Evolutionary conservation across 2,113 vertebrate genomes (phyloP).

Genomic region (Alexandromys fortis): DNA sequence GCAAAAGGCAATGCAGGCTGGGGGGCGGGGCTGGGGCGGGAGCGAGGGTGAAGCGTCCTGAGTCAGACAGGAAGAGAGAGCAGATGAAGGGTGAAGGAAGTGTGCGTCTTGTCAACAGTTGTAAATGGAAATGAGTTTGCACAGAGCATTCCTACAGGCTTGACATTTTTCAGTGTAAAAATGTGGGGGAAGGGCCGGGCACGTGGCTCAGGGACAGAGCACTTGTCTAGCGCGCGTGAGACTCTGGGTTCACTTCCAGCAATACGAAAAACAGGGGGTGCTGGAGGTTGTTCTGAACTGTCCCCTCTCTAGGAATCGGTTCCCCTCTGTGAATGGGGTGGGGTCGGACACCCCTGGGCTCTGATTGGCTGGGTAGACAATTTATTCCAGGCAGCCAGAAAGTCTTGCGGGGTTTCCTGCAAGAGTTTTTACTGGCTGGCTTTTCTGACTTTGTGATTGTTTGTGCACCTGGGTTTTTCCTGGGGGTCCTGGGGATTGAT

Average conservation of each 20-base stretch:
- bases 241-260: background rate
- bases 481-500: no score
- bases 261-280: background rate
- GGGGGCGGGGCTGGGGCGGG: no score
- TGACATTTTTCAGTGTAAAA: background rate
- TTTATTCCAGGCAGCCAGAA: background rate
- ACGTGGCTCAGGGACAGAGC: background rate
- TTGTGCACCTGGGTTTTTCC: background rate
- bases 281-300: background rate
- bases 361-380: accelerated
- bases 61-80: background rate
- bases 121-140: no score
- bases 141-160: background rate
- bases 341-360: background rate
- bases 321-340: background rate
- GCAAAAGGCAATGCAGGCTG: accelerated
- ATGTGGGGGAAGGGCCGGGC: background rate
- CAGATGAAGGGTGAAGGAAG: background rate
- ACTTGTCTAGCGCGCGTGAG: background rate
- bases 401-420: background rate
- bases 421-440: conserved; percentile 17
- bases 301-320: background rate
- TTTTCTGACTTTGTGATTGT: background rate
- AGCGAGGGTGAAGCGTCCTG: background rate
- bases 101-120: accelerated